Evolutionary conservation across 2,113 vertebrate genomes (phyloP).

Genomic region (Pachypanchax playfairii): DNA sequence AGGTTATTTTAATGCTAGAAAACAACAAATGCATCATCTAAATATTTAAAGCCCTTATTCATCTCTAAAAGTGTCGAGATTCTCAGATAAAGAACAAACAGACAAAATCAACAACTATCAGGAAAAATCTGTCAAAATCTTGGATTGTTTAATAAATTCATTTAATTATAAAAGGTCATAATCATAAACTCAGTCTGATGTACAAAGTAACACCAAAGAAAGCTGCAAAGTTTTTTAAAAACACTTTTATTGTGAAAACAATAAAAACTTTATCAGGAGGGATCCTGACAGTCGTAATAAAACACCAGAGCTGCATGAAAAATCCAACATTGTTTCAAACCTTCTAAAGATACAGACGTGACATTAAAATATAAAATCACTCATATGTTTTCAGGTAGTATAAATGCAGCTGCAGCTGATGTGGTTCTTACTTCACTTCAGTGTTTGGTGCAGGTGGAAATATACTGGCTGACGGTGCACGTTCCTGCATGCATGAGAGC

Average conservation of each 20-base stretch:
- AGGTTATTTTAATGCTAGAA: no score
- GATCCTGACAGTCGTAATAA: no score
- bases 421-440: neutral
- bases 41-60: no score
- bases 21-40: no score
- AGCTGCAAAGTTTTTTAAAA: neutral
- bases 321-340: neutral
- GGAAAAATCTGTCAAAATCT: no score
- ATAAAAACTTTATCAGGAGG: no score
- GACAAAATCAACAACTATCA: no score
- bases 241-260: no score
- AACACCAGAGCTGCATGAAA: neutral
- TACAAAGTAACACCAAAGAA: neutral
- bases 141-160: no score
- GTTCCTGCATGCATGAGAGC: conserved; percentile 9
- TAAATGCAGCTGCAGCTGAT: neutral
- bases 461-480: conserved; percentile 21
- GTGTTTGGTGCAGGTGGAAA: conserved; percentile 26
- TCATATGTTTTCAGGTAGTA: neutral
- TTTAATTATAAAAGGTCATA: no score
- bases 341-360: neutral
- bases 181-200: neutral
- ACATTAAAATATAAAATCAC: neutral
- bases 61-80: no score
- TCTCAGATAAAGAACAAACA: no score